Percentiles rank a stretch among this genome's conserved stretches.
Evolutionary conservation across 1,140 invertebrate species (phyloP).

Genomic region (Cotesia vestalis): DNA sequence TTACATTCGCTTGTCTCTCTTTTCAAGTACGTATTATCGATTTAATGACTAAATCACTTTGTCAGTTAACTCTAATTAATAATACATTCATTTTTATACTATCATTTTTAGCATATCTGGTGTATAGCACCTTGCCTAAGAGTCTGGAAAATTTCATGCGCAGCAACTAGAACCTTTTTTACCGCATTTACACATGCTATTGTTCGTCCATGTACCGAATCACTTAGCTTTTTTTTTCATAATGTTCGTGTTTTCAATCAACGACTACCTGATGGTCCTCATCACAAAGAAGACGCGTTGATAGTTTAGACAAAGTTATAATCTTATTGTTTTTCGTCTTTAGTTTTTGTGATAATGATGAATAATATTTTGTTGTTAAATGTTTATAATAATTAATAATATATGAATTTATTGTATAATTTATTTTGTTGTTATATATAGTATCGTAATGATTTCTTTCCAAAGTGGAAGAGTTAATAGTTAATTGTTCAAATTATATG

Average conservation of each 20-base stretch:
- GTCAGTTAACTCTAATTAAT: too few species aligned
- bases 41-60: background rate
- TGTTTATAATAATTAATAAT: too few species aligned
- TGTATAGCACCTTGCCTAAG: constrained; percentile 73
- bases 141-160: constrained; percentile 74
- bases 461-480: too few species aligned
- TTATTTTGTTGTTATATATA: too few species aligned
- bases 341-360: background rate
- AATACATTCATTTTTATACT: background rate
- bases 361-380: too few species aligned
- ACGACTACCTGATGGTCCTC: constrained; percentile 60
- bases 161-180: constrained; percentile 69
- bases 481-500: too few species aligned
- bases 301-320: constrained; percentile 58
- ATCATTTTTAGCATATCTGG: constrained; percentile 75
- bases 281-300: constrained; percentile 63
- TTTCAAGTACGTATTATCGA: constrained; percentile 70
- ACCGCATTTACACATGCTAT: constrained; percentile 70
- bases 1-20: constrained; percentile 77
- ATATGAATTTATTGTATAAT: too few species aligned
- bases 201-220: constrained; percentile 71
- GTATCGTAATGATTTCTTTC: too few species aligned
- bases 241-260: constrained; percentile 72
- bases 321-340: background rate
- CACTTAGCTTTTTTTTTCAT: constrained; percentile 72